Evolutionary conservation across 2,113 vertebrate genomes (phyloP), one percentile per base, ranked within the genome.

Genomic region (Apistogramma diplotaenia): DNA sequence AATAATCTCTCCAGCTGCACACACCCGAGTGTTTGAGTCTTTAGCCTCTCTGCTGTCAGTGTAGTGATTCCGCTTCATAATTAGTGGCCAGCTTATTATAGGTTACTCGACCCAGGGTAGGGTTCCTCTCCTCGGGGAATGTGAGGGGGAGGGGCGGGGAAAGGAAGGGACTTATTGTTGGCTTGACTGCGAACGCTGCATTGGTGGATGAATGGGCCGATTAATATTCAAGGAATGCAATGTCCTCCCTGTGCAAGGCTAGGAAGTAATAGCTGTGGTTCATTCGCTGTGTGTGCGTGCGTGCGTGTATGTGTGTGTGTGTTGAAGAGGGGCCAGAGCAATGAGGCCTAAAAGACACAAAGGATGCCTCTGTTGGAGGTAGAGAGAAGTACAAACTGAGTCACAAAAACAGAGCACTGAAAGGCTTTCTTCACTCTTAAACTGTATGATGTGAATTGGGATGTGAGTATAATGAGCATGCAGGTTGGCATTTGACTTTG

Each of bases 201-300:
- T 85, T 16, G 81, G 76, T 81, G 78, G 74, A 85, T 93, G 89
- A 89, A 93, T 89, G 60, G 79, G 73, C 70, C 33, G 82, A 86
- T 94, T 94, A 92, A 90, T 88, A 93, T 94, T 89, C 93, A 92
- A 86, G 90, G 89, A 91, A 87, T 92, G 92, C 81, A 88, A 93
- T 89, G 92, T 88, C 89, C 84, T 88, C 87, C 57, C 72, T n/a
- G 46, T 11, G 76, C 57, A 61, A 86, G 75, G 57, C 85, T 78
- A 35, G 87, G 67, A 79, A 85, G 87, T 79, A 89, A 88, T 79
- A 76, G 82, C 70, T 61, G 82, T 54, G 81, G 75, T 58, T 89
- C 85, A 85, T 82, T 90, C 2, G 57, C 75, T 58, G 74, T 27
- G 74, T 33, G 49, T 72, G 80, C 31, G 78, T 43, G 21, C 55